phyloP scores from a whole-genome alignment of 1,140 invertebrate species.

The Himalopsyche phryganea region DNA sequence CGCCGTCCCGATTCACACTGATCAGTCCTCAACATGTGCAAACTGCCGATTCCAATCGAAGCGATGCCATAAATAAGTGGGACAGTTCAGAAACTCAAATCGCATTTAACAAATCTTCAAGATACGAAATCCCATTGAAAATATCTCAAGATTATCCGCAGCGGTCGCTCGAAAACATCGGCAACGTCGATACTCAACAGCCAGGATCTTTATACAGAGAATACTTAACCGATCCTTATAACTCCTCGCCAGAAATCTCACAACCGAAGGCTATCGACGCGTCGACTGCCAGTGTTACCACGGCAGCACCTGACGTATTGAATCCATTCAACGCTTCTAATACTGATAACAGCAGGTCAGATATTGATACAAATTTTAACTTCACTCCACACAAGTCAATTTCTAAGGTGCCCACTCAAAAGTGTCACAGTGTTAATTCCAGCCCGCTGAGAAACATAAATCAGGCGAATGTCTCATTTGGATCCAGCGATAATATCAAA shows the following conservation, averaged over 20 bases:
- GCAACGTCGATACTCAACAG: constrained; percentile 34
- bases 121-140: background rate
- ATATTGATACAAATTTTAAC: constrained; percentile 20
- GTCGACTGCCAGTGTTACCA: too few species aligned
- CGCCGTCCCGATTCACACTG: constrained; percentile 24
- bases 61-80: background rate
- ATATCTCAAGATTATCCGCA: background rate
- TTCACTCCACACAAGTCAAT: background rate
- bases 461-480: constrained; percentile 39
- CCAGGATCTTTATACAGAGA: constrained; percentile 52
- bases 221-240: constrained; percentile 55
- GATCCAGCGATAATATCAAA: constrained; percentile 46
- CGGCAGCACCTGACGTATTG: background rate
- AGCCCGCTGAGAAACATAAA: constrained; percentile 42
- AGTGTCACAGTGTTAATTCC: constrained; percentile 46
- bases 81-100: background rate
- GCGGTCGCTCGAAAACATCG: background rate
- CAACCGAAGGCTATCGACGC: background rate
- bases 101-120: background rate
- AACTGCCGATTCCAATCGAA: background rate
- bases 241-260: constrained; percentile 28
- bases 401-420: constrained; percentile 30
- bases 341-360: background rate
- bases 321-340: background rate
- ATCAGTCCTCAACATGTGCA: constrained; percentile 24